Evolutionary conservation across 1,140 invertebrate genomes (phyloP).

Genomic region (Mesaphorura yosii): DNA sequence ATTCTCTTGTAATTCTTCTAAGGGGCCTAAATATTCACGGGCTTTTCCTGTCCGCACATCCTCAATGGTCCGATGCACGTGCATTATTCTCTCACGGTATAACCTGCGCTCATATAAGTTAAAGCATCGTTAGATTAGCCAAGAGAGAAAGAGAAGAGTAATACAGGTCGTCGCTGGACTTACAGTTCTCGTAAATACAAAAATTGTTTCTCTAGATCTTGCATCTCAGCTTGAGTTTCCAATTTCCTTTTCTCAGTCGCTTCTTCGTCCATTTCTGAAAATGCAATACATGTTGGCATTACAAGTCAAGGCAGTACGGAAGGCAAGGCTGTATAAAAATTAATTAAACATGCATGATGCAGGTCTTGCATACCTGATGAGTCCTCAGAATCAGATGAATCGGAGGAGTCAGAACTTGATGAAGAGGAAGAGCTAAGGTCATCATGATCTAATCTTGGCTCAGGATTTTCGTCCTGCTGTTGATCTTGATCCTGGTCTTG

Average conservation of each 20-base stretch:
- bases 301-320: no score
- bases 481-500: no score
- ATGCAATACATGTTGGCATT: constrained; percentile 11
- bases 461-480: no score
- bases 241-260: constrained; percentile 71
- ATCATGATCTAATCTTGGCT: not conserved
- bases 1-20: constrained; percentile 73
- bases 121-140: constrained; percentile 7
- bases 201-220: constrained; percentile 81
- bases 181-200: constrained; percentile 71
- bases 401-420: constrained; percentile 31
- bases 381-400: constrained; percentile 41
- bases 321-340: no score
- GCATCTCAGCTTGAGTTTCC: constrained; percentile 72
- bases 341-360: no score
- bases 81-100: constrained; percentile 68
- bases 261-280: constrained; percentile 77
- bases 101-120: constrained; percentile 42
- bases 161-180: constrained; percentile 30
- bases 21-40: constrained; percentile 71
- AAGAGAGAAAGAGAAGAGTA: not conserved
- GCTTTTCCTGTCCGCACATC: constrained; percentile 75
- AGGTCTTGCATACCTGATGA: constrained; percentile 39
- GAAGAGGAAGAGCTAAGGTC: constrained; percentile 19
- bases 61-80: constrained; percentile 69